Percentiles rank a stretch among this genome's conserved stretches.
These are phyloP conservation scores for Tribolium freemani DNA, from an alignment of 2,888 invertebrate species.

Conservation along the genomic window DNA sequence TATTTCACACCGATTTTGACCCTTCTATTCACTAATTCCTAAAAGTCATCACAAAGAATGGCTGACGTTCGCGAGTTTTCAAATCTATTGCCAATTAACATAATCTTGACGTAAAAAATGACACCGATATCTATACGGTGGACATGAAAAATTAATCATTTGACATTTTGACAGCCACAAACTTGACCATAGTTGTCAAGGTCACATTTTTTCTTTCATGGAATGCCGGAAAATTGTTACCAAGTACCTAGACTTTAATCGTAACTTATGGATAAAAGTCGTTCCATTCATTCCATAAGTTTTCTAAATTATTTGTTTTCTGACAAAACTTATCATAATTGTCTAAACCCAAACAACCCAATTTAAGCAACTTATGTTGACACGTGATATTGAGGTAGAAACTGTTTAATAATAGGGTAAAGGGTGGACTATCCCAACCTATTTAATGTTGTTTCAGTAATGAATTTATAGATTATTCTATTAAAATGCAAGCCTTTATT, in stretches of 20 bases:
- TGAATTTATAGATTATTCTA: too few relatives aligned
- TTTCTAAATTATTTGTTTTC: too few relatives aligned
- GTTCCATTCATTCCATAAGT: not conserved
- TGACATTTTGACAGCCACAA: not conserved
- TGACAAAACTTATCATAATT: too few relatives aligned
- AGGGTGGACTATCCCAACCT: too few relatives aligned
- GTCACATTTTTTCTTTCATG: not conserved
- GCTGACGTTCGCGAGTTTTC: not conserved
- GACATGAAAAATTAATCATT: not conserved
- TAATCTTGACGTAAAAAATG: not conserved
- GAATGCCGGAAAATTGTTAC: not conserved
- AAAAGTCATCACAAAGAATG: too few relatives aligned
- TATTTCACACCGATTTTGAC: slow-evolving; percentile 12
- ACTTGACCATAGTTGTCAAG: not conserved
- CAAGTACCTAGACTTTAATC: not conserved
- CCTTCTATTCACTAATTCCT: not conserved
- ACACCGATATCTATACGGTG: not conserved
- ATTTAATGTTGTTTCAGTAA: too few relatives aligned
- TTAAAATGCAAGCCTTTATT: too few relatives aligned
- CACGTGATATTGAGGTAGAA: too few relatives aligned
- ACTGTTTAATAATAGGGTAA: too few relatives aligned
- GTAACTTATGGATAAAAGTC: not conserved
- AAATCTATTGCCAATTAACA: not conserved
- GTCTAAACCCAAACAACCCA: too few relatives aligned
- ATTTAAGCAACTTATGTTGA: too few relatives aligned